Evolutionary conservation across 2,113 vertebrate genomes (phyloP), one percentile per base, ranked within the genome.

Genomic region (Gnathonemus echidnorhynchus): DNA sequence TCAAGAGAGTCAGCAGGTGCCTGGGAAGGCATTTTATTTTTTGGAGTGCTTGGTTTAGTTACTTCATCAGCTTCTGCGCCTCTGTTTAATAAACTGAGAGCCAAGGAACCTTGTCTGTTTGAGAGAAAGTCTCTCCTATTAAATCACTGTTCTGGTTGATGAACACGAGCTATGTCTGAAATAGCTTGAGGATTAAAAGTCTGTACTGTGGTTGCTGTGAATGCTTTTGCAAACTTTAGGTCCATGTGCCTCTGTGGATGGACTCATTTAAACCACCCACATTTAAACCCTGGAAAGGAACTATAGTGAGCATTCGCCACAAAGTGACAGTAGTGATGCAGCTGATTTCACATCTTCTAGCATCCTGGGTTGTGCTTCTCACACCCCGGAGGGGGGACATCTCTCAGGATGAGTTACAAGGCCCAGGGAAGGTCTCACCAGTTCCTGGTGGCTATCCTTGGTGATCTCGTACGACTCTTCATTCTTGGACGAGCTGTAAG

Each of bases 401-500:
- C 88, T 17, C 17, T 42, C 35, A 42, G 53, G 27, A 31, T n/a
- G 21, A 39, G 13, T n/a, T 46, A 27, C 46, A 21, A 24, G 52
- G 66, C 53, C 21, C 70, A 3, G 24, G 5, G 17, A 7, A 70
- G 42, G n/a, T 9, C 96, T 97, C 95, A 99, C 98, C 97, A 98
- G 96, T 92, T 97, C 97, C 91, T 98, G 98, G 95, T 98, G 98
- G 35, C 97, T 97, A 86, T 97, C 98, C 95, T 99, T 99, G 6
- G 96, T 97, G 92, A 99, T 98, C 93, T 99, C 98, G 90, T 98
- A 97, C 52, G 97, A 96, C 0, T 98, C 95, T 11, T 99, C 98
- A 0, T 98, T 97, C 94, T 97, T 99, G 94, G 96, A 97, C 98
- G 98, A 99, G 95, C 98, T 99, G 92, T 99, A 99, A 88, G 98